A percentile compares a stretch with the other conserved stretches of the same genome.
These are phyloP conservation scores for Hydrocynus forskahlii DNA, from an alignment of 2,797 vertebrate species.

Conservation along the genomic window DNA sequence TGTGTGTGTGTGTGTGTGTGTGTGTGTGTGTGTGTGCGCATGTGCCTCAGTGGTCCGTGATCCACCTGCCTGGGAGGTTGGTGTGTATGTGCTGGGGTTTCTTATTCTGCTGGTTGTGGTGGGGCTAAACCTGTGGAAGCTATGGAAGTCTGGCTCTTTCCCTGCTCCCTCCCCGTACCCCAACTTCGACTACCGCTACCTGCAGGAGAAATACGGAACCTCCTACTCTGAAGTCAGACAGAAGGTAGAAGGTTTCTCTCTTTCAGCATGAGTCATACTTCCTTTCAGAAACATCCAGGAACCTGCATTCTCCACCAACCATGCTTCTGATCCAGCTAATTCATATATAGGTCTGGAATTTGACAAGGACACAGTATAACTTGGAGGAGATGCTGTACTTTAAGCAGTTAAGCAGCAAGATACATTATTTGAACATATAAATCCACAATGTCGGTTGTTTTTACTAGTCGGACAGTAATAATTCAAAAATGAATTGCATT, in stretches of 20 bases:
- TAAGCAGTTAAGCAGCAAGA: too few species aligned
- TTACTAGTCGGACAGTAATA: too few species aligned
- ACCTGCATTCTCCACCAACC: not conserved
- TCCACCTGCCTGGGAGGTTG: conserved; percentile 91
- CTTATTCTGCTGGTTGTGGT: conserved; percentile 85
- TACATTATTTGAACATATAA: too few species aligned
- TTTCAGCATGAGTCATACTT: too few species aligned
- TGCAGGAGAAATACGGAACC: conserved; percentile 93
- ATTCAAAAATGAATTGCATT: too few species aligned
- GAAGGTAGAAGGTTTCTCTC: conserved; percentile 78
- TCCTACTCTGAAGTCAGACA: conserved; percentile 79
- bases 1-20: conserved; percentile 42
- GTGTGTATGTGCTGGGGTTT: conserved; percentile 89
- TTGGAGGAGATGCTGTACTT: too few species aligned
- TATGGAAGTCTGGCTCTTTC: conserved; percentile 92
- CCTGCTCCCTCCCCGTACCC: conserved; percentile 94
- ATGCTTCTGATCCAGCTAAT: too few species aligned
- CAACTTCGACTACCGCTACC: conserved; percentile 95
- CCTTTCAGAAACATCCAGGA: not conserved
- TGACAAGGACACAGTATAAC: too few species aligned
- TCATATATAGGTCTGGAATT: too few species aligned
- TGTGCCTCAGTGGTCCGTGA: conserved; percentile 83
- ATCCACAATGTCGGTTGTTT: too few species aligned
- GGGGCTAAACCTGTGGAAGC: conserved; percentile 92
- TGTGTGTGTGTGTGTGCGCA: too few species aligned